These are phyloP conservation scores for Mesaphorura yosii DNA, from an alignment of 1,140 invertebrate genomes.

Conservation along the genomic window DNA sequence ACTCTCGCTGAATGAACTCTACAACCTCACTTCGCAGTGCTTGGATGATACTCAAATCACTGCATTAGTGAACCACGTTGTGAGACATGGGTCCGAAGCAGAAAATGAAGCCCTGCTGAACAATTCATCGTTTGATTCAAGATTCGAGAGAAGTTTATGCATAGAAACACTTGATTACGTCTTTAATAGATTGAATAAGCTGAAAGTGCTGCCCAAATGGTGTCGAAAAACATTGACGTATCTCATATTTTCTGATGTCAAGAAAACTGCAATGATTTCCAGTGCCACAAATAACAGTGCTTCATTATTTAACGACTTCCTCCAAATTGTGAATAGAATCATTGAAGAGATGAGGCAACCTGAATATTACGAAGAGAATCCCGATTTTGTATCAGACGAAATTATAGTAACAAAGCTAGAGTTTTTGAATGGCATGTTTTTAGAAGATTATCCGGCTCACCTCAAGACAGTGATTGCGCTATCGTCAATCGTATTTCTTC, in stretches of 20 bases:
- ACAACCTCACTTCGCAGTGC: background rate
- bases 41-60: slow-evolving; percentile 3
- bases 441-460: slow-evolving; percentile 6
- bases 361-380: background rate
- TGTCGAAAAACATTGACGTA: background rate
- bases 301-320: background rate
- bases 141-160: slow-evolving; percentile 5
- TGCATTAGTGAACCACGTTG: slow-evolving; percentile 5
- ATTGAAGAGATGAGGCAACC: background rate
- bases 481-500: background rate
- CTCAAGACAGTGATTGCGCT: background rate
- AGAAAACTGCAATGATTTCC: no score
- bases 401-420: slow-evolving; percentile 1
- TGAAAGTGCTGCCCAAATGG: background rate
- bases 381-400: slow-evolving; percentile 4
- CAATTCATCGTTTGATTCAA: background rate
- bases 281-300: no score
- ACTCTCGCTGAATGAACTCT: background rate
- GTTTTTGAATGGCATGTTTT: background rate
- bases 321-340: no score
- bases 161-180: slow-evolving; percentile 5
- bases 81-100: background rate
- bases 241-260: background rate
- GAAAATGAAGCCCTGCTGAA: background rate
- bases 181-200: background rate